A percentile compares a stretch with the other conserved stretches of the same genome.
Evolutionary conservation across 2,797 vertebrate genomes (phyloP).

Genomic region (Paratrypauchen microcephalus): DNA sequence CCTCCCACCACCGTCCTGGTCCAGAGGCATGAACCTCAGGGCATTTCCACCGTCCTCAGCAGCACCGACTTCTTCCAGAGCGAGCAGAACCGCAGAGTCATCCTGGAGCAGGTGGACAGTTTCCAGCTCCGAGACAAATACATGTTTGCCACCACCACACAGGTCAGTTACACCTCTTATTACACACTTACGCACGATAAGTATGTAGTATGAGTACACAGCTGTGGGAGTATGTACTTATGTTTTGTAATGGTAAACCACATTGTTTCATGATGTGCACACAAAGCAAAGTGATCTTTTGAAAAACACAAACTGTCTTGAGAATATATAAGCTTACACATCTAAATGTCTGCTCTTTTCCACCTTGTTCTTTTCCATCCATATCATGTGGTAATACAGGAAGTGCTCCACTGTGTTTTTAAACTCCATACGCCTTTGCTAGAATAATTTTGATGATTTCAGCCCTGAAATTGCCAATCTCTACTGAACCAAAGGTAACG

Average conservation of each 20-base stretch:
- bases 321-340: not conserved
- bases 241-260: conserved; percentile 8
- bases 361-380: too few species aligned
- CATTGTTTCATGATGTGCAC: not conserved
- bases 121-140: conserved; percentile 97
- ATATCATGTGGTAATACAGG: too few species aligned
- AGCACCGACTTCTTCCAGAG: conserved; percentile 97
- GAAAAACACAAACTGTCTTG: too few species aligned
- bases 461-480: too few species aligned
- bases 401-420: too few species aligned
- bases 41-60: conserved; percentile 86
- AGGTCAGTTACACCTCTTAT: conserved; percentile 75
- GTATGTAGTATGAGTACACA: conserved; percentile 1
- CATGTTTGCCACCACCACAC: conserved; percentile 93
- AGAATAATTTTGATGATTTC: too few species aligned
- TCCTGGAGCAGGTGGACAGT: conserved; percentile 90
- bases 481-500: too few species aligned
- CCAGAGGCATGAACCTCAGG: conserved; percentile 91
- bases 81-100: conserved; percentile 83
- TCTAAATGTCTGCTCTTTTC: not conserved
- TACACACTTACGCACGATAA: not conserved
- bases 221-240: not conserved
- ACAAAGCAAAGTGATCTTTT: not conserved
- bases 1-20: conserved; percentile 86
- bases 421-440: too few species aligned